A percentile compares a stretch with the other conserved stretches of the same genome.
phyloP scores from a whole-genome alignment of 2,888 invertebrate genomes.

The Sarcophaga caerulescens region DNA sequence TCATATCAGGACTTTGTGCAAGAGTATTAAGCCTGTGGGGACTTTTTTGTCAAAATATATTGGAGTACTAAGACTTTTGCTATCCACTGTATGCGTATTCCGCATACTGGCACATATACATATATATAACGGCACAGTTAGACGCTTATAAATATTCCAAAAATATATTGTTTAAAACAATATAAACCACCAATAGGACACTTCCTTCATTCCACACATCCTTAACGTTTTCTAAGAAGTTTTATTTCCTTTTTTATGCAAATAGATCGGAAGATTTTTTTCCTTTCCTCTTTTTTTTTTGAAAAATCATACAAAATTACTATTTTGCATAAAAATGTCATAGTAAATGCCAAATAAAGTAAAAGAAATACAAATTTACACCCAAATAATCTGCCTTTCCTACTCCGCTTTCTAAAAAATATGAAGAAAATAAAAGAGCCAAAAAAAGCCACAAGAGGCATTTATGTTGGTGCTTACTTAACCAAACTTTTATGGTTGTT shows the following conservation, averaged over 20 bases:
- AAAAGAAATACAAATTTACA: conserved; percentile 33
- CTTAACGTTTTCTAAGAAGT: not conserved
- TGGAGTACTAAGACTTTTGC: too few relatives aligned
- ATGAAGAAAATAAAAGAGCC: not conserved
- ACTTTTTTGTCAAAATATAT: too few relatives aligned
- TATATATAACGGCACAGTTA: conserved; percentile 14
- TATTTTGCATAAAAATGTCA: conserved; percentile 62
- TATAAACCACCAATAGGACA: conserved; percentile 30
- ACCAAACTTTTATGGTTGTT: conserved; percentile 57
- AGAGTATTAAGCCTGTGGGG: too few relatives aligned
- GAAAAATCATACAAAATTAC: conserved; percentile 51
- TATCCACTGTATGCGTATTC: not conserved
- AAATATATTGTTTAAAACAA: conserved; percentile 6
- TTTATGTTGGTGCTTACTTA: conserved; percentile 54
- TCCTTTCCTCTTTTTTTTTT: not conserved
- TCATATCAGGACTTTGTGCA: too few relatives aligned
- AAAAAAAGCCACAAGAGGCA: conserved; percentile 56
- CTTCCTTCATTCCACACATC: conserved; percentile 49
- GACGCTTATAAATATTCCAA: conserved; percentile 41
- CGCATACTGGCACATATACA: too few relatives aligned
- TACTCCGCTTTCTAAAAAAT: not conserved
- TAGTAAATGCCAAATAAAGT: conserved; percentile 54
- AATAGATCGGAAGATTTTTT: conserved; percentile 20
- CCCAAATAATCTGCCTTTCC: not conserved
- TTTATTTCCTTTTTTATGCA: conserved; percentile 37